Evolutionary conservation across 2,888 invertebrate species (phyloP), one percentile per base, ranked within the genome.

Genomic region (Isotomurus palustris): DNA sequence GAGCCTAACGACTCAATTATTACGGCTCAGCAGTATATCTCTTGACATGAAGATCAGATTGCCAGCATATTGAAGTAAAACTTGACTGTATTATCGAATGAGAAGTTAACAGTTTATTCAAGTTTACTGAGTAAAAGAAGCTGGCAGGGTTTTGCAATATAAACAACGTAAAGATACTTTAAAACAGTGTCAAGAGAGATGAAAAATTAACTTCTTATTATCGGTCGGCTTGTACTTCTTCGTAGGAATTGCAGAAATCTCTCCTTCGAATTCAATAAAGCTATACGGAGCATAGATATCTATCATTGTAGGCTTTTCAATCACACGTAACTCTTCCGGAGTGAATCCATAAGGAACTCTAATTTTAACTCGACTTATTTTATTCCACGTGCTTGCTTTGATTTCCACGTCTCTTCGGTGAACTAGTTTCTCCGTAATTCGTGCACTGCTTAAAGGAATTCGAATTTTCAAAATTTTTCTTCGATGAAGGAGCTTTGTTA

Each of bases 361-460:
- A n/a, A 60, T 45, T 6, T 56, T 43, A 4, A 60, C 48, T 45
- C 44, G 45, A 17, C 53, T 24, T 12, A 51, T 53, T 29, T 22
- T 52, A 38, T 62, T 32, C 62, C 62, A 62, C n/a, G 55, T 48
- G n/a, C 45, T 28, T 12, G 58, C 56, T 47, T 58, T 58, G 3
- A 62, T 25, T n/a, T 58, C 55, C 2, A 62, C 8, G 14, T 41
- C 10, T 14, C 56, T 12, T 24, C 43, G 29, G 1, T 48, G 10
- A 19, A 19, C 12, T 3, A 28, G 38, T 17, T 54, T 55, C 19
- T 62, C 55, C 10, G 55, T 45, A 4, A 41, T 41, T 17, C 55
- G 25, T 0, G 55, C 25, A 19, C 22, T 43, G 1, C 49, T 38
- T 1, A 47, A 45, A 2, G 48, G 19, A n/a, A 36, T 38, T 17